Percentiles rank a stretch among this genome's conserved stretches.
phyloP scores from a whole-genome alignment of 2,888 invertebrate species.

The Caradrina clavipalpis region DNA sequence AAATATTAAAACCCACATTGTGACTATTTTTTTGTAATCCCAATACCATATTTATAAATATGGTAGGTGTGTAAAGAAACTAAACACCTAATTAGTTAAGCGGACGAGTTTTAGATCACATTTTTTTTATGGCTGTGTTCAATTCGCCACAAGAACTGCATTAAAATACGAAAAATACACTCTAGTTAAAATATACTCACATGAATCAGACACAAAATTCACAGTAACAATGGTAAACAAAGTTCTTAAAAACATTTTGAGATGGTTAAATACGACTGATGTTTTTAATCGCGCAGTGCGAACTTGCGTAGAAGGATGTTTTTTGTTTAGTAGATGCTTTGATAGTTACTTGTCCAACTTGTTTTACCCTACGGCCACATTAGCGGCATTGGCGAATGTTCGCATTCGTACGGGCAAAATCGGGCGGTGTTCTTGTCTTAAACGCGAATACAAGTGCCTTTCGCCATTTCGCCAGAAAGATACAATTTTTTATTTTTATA shows the following conservation, averaged over 20 bases:
- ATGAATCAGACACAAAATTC: constrained; percentile 30
- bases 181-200: constrained; percentile 42
- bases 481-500: too few relatives aligned
- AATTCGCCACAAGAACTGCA: background rate
- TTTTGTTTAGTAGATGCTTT: background rate
- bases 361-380: constrained; percentile 11
- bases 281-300: background rate
- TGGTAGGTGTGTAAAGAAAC: background rate
- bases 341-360: background rate
- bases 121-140: background rate
- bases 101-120: background rate
- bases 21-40: background rate
- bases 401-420: too few relatives aligned
- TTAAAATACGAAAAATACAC: background rate
- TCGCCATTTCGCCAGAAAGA: too few relatives aligned
- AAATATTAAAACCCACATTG: background rate
- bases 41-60: too few relatives aligned
- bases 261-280: constrained; percentile 5
- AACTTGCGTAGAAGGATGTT: background rate
- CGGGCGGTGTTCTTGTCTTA: too few relatives aligned
- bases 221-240: constrained; percentile 44
- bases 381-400: background rate
- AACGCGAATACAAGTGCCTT: too few relatives aligned
- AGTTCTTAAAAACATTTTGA: constrained; percentile 40
- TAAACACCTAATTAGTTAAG: too few relatives aligned